These are phyloP conservation scores for Pelodytes ibericus DNA, from an alignment of 2,797 vertebrate genomes.

Conservation along the genomic window DNA sequence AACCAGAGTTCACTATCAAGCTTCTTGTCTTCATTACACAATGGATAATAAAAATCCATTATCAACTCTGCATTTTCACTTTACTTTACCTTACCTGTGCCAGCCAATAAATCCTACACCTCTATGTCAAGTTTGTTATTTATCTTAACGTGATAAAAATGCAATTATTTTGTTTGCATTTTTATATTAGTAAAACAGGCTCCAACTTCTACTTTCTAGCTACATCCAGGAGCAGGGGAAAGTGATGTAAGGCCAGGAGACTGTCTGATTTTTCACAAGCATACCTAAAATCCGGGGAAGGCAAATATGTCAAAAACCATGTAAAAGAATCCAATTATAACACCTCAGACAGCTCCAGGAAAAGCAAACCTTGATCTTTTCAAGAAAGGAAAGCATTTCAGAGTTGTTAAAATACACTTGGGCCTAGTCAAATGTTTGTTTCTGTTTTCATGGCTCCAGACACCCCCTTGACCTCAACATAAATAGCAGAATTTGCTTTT, in stretches of 20 bases:
- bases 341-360: constrained; percentile 56
- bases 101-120: neutral
- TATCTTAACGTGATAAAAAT: neutral
- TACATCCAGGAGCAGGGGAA: constrained; percentile 20
- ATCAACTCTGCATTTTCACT: neutral
- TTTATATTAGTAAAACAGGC: neutral
- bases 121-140: neutral
- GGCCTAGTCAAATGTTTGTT: constrained; percentile 58
- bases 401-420: constrained; percentile 55
- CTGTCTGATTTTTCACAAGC: constrained; percentile 49
- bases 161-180: neutral
- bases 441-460: constrained; percentile 54
- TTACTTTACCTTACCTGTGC: neutral
- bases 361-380: constrained; percentile 55
- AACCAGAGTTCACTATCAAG: no score
- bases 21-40: neutral
- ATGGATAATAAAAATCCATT: neutral
- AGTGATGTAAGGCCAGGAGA: constrained; percentile 27
- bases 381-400: constrained; percentile 54
- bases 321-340: constrained; percentile 56
- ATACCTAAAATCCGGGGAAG: constrained; percentile 50
- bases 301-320: constrained; percentile 50
- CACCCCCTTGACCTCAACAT: constrained; percentile 56
- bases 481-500: constrained; percentile 62
- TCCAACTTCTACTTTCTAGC: constrained; percentile 6